Evolutionary conservation across 2,888 invertebrate genomes (phyloP), one percentile per base, ranked within the genome.

Genomic region (Linnaemya tessellans): DNA sequence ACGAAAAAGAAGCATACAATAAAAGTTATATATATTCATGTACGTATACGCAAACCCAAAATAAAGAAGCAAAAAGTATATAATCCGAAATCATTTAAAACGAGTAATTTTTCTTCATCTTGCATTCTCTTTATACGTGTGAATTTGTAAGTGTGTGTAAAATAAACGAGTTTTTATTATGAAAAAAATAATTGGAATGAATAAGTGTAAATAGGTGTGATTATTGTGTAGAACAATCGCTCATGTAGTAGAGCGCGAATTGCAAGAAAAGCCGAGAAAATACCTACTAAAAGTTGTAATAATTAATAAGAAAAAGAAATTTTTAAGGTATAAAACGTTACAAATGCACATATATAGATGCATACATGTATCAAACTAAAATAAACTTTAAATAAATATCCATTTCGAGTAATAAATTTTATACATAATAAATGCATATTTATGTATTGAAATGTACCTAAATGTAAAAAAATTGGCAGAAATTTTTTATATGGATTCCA

Each of bases 91-190:
- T 81, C 68, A 75, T 81, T 68, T n/a, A 82, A 83, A 83, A 65
- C 77, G 82, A 78, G 65, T 71, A 83, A 64, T 81, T 64, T 82
- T 77, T 83, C 70, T 74, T 62, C 62, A 79, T 71, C 62, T 43
- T 64, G 70, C 71, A 78, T 73, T 83, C 77, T 71, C 77, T 60
- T 77, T 41, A 18, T 60, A 73, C 18, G 54, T 80, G 20, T 65
- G 56, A 38, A 15, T 64, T 46, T 70, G 11, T 46, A 51, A 38
- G 58, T 74, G 13, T 74, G 11, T 51, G 51, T 54, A 60, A 56
- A 71, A 58, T 71, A 83, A 82, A 83, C 82, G 70, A 65, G 82
- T 83, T 83, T 81, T 83, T 78, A 71, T 71, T 65, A 70, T 82
- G 8, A 67, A 80, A 73, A 60, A 65, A 77, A 64, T n/a, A 51